A percentile compares a stretch with the other conserved stretches of the same genome.
phyloP scores from a whole-genome alignment of 2,888 invertebrate genomes.

The Melangyna quadrimaculata region DNA sequence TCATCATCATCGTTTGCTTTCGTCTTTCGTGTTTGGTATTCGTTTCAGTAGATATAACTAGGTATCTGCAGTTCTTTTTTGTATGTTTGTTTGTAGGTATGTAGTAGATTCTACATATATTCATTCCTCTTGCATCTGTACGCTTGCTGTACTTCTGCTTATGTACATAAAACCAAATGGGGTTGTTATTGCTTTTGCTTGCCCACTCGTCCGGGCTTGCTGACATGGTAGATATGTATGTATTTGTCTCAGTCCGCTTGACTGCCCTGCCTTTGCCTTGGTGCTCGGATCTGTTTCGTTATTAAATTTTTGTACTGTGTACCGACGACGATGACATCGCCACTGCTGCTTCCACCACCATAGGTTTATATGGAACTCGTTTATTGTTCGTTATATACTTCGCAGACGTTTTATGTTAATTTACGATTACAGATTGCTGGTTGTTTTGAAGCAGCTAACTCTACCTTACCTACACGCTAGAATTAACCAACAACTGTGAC shows the following conservation, averaged over 20 bases:
- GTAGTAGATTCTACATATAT: slow-evolving; percentile 36
- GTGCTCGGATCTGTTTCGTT: slow-evolving; percentile 29
- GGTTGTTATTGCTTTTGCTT: slow-evolving; percentile 41
- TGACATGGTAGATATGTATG: slow-evolving; percentile 5
- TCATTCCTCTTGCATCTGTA: slow-evolving; percentile 26
- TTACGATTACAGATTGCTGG: neutral
- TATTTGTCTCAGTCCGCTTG: neutral
- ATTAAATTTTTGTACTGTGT: slow-evolving; percentile 68
- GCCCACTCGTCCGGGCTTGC: slow-evolving; percentile 44
- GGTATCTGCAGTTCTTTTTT: slow-evolving; percentile 36
- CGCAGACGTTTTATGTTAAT: slow-evolving; percentile 31
- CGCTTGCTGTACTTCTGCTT: neutral
- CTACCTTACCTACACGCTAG: slow-evolving; percentile 7
- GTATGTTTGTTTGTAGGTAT: neutral
- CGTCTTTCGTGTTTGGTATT: slow-evolving; percentile 51
- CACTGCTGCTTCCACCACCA: neutral
- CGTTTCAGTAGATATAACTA: neutral
- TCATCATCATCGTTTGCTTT: slow-evolving; percentile 26
- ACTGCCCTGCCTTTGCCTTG: slow-evolving; percentile 8
- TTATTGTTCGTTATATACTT: slow-evolving; percentile 67
- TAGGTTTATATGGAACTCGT: slow-evolving; percentile 63
- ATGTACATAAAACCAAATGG: slow-evolving; percentile 39
- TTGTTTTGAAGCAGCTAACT: neutral
- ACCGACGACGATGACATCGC: too few relatives aligned
- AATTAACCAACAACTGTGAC: neutral